A percentile compares a stretch with the other conserved stretches of the same genome.
phyloP scores from a whole-genome alignment of 1,140 invertebrate genomes.

The Drosophila bocqueti region DNA sequence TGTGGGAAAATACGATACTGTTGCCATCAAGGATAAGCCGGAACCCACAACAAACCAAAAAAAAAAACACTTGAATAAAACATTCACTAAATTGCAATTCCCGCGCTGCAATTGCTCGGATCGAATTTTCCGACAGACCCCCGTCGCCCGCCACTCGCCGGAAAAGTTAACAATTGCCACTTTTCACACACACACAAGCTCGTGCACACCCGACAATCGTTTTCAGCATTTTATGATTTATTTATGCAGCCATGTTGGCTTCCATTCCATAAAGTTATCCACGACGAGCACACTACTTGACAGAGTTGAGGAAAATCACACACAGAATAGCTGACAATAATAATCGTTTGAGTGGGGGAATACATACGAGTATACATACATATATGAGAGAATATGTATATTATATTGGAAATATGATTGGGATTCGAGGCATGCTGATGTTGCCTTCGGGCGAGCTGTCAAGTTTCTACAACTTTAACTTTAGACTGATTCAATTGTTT shows the following conservation, averaged over 20 bases:
- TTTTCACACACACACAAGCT: conserved; percentile 24
- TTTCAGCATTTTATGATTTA: conserved; percentile 75
- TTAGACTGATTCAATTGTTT: conserved; percentile 71
- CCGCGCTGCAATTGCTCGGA: conserved; percentile 39
- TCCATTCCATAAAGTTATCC: conserved; percentile 34
- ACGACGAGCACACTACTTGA: conserved; percentile 10
- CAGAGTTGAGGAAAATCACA: conserved; percentile 32
- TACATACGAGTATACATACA: not conserved
- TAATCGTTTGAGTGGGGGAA: conserved; percentile 13
- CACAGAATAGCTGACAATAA: conserved; percentile 28
- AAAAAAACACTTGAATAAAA: conserved; percentile 45
- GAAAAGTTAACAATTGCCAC: conserved; percentile 48
- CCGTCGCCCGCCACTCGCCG: not conserved
- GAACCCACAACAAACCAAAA: conserved; percentile 33
- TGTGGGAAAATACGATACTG: conserved; percentile 33
- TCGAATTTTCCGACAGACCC: conserved; percentile 22
- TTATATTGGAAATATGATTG: conserved; percentile 28
- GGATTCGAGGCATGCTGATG: conserved; percentile 27
- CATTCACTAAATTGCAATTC: conserved; percentile 46
- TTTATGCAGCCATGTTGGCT: conserved; percentile 64
- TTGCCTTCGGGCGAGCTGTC: conserved; percentile 68
- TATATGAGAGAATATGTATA: not conserved
- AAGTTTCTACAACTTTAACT: conserved; percentile 53
- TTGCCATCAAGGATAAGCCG: conserved; percentile 25
- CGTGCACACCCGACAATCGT: conserved; percentile 41